phyloP scores from a whole-genome alignment of 2,888 invertebrate genomes.

The Sphaerophoria rueppellii region DNA sequence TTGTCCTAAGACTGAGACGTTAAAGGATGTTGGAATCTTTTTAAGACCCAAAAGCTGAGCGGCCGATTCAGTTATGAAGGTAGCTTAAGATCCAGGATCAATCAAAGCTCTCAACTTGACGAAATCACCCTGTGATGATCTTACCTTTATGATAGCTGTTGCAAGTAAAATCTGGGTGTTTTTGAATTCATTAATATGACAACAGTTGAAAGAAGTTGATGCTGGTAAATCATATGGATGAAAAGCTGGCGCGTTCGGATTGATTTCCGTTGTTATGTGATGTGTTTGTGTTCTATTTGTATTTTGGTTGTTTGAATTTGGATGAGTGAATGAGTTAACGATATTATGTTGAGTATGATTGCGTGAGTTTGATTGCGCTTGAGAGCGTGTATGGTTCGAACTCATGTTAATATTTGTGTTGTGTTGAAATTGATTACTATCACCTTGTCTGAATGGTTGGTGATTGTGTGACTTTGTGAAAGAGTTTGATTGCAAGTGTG shows the following conservation, averaged over 20 bases:
- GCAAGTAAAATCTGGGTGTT: no score
- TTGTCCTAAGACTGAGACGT: background rate
- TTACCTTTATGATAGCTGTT: no score
- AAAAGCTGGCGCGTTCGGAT: slow-evolving; percentile 8
- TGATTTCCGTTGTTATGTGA: background rate
- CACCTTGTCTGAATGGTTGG: background rate
- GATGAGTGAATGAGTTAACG: background rate
- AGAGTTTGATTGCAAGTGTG: slow-evolving; percentile 1
- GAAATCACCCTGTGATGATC: no score
- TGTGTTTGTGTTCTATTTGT: background rate
- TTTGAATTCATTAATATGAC: no score
- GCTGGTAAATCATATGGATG: background rate
- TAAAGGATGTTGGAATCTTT: no score
- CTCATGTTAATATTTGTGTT: background rate
- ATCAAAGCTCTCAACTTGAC: no score
- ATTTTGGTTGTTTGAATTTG: slow-evolving; percentile 7
- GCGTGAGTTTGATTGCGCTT: background rate
- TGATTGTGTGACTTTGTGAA: slow-evolving; percentile 7
- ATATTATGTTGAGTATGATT: background rate
- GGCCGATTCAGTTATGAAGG: no score
- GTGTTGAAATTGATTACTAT: background rate
- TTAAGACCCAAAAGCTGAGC: no score
- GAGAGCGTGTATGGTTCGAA: background rate
- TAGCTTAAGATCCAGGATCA: no score
- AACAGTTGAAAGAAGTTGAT: background rate